These are phyloP conservation scores for Phaethornis superciliosus DNA, from an alignment of 2,113 vertebrate genomes.

Conservation along the genomic window DNA sequence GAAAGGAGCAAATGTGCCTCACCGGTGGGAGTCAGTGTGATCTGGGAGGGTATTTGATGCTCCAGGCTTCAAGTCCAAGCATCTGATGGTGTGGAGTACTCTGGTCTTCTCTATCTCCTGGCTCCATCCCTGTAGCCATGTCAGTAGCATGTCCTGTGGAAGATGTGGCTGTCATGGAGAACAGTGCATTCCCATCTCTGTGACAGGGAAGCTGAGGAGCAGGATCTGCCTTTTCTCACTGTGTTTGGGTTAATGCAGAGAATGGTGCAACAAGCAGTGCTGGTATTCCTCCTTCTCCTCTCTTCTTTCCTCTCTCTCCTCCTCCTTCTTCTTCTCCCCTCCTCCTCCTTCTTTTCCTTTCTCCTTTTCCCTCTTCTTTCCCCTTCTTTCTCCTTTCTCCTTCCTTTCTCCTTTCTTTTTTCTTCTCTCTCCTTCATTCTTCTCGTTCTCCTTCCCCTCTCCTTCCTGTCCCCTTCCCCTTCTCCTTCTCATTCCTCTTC, in stretches of 20 bases:
- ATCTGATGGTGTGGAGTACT: fast-evolving
- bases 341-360: too few species aligned
- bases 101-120: not conserved
- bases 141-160: not conserved
- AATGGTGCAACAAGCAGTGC: fast-evolving
- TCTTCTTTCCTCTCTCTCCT: too few species aligned
- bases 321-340: too few species aligned
- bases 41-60: not conserved
- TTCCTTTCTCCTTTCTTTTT: too few species aligned
- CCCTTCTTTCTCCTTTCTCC: too few species aligned
- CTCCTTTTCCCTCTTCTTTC: too few species aligned
- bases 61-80: fast-evolving
- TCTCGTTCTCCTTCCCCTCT: too few species aligned
- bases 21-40: fast-evolving
- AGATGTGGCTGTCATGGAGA: fast-evolving
- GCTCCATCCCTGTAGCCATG: not conserved
- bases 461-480: too few species aligned
- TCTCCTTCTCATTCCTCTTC: not conserved
- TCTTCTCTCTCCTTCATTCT: too few species aligned
- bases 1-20: not conserved
- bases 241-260: fast-evolving
- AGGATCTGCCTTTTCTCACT: not conserved
- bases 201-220: not conserved
- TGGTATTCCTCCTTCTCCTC: not conserved
- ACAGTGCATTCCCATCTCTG: not conserved